Base-by-base conservation (phyloP, 1,140 invertebrate species). In the Vanessa tameamea region DNA sequence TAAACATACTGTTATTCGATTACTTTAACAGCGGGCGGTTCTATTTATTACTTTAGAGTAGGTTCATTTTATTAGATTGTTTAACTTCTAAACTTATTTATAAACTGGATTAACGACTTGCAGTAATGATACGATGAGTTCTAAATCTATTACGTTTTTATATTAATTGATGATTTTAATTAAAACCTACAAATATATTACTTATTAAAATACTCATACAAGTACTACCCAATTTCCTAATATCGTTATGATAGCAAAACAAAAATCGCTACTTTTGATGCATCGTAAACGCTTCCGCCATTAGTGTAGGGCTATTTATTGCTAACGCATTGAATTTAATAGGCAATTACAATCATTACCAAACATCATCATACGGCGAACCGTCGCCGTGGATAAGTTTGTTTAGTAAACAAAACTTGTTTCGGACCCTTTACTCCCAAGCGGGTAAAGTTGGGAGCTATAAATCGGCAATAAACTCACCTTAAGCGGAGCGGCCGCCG, bases 391-490 rank as follows among this genome's bases (percentile, higher is more conserved):
- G 76, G 53, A 83, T 85, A 90, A 90, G 81, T 91, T 92, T 87
- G 85, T 87, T 84, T 75, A 67, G 75, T 82, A 80, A 86, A 82
- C 84, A 82, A 82, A 89, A 87, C 81, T 87, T 73, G 74, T 67
- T 78, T 79, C 79, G 80, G 79, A 82, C 86, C 84, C 78, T 83
- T 79, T 79, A 81, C 75, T 79, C 83, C 83, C 83, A 77, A 79
- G 77, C 76, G 82, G 64, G 78, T 75, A 68, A 84, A 83, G 79
- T 86, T 79, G 87, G 82, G 82, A 82, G 83, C 84, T 77, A 85
- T 89, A 88, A 89, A 91, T 91, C 83, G 89, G 82, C 90, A 87
- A 92, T 91, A 90, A 91, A 90, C 90, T 92, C 83, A 92, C 90
- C 90, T 92, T 91, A 92, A 84, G 87, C 89, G 87, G 82, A 81